Base-by-base conservation (phyloP, 2,888 invertebrate genomes). In the Drosophila maculinotata region DNA sequence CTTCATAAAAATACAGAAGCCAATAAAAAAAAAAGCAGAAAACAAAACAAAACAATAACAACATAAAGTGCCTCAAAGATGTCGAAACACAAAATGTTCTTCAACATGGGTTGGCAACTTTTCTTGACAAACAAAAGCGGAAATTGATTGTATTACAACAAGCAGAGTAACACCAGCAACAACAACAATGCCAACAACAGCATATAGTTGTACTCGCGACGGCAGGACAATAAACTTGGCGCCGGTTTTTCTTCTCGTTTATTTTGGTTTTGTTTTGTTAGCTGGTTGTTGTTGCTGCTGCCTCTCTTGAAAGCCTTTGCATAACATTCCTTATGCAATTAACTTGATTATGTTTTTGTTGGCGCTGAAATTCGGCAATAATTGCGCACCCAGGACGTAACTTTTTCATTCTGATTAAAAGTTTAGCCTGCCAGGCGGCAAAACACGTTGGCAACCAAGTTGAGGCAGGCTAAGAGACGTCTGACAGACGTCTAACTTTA, bases 331-430 rank as follows among this genome's bases (percentile, higher is more conserved):
- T 74, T 70, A 76, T 76, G 78, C 86, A 87, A 84, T 84, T 84
- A 84, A 79, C 58, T 85, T 87, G 83, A 84, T 87, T 84, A 84
- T 79, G 83, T 87, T 84, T 85, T 81, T 81, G 69, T 75, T 79
- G 67, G 57, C 75, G 15, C 36, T 54, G 47, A 81, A 84, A 79
- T 81, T 74, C 26, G 76, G 69, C 71, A 47, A 84, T 81, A 84
- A 81, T 84, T 81, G 84, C 25, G 62, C 51, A 23, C 41, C 39
- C 70, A 38, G 51, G 36, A 39, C 47, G 49, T 36, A 58, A 74
- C 74, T 71, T 80, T 71, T 58, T 39, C 59, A 47, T 38, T 67
- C 79, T 81, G 84, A 81, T 81, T 84, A 81, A 76, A 81, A 81
- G 71, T 84, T 84, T 65, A 65, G 69, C 56, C 72, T 51, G 51